Percentiles rank a stretch among this genome's conserved stretches.
These are phyloP conservation scores for Cotesia typhae DNA, from an alignment of 1,140 invertebrate genomes.

Conservation along the genomic window DNA sequence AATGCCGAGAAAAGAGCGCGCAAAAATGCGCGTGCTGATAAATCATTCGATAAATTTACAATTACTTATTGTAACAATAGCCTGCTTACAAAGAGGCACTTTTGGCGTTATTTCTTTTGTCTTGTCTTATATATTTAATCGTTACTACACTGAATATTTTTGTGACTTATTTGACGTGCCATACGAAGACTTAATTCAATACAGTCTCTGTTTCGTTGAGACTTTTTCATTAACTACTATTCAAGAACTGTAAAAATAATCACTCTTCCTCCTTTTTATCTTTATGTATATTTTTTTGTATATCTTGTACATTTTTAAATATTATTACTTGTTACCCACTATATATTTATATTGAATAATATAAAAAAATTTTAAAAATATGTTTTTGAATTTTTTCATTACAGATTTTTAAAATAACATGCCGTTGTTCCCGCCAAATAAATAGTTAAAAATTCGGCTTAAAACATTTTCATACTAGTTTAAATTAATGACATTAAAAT, in stretches of 20 bases:
- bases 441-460: too few species aligned
- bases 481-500: too few species aligned
- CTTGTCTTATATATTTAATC: constrained; percentile 53
- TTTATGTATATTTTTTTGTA: neutral
- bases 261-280: constrained; percentile 31
- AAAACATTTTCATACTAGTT: too few species aligned
- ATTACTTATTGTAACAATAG: constrained; percentile 46
- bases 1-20: constrained; percentile 48
- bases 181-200: constrained; percentile 58
- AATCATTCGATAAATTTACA: constrained; percentile 51
- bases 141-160: constrained; percentile 58
- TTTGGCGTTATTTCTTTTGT: constrained; percentile 58
- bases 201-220: constrained; percentile 59
- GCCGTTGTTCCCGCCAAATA: too few species aligned
- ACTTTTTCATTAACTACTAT: constrained; percentile 56
- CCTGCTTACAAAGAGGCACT: constrained; percentile 51
- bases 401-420: too few species aligned
- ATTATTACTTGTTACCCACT: too few species aligned
- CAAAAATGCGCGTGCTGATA: constrained; percentile 47
- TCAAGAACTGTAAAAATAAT: constrained; percentile 50
- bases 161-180: constrained; percentile 61
- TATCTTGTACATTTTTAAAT: too few species aligned
- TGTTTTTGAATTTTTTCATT: too few species aligned
- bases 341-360: too few species aligned
- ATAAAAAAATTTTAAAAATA: too few species aligned